Evolutionary conservation across 2,797 vertebrate genomes (phyloP), one percentile per base, ranked within the genome.

Genomic region (Etheostoma nigrum): DNA sequence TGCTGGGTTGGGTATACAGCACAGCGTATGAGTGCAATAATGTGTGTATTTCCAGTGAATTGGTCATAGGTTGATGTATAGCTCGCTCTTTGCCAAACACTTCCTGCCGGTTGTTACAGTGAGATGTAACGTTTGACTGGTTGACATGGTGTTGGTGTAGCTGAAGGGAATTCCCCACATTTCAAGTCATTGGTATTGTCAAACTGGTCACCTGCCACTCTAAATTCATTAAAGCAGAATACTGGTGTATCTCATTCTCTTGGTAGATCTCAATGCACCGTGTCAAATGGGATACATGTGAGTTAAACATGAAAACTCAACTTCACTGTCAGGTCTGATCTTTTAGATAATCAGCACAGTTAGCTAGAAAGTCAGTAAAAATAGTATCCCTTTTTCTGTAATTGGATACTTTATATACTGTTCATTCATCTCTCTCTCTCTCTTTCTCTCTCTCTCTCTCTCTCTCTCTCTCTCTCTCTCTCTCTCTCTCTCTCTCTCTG

Each of bases 381-480:
- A 19, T 25, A 13, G 16, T 44, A 33, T 42, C 54, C 33, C 7
- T 42, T 60, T 2, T 11, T 73, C 15, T 57, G 8, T n/a, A 58
- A 25, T 27, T n/a, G 21, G 18, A 19, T 23, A 15, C 57, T 49
- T 6, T 11, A 47, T n/a, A n/a, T 49, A 21, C 14, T 58, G 11
- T 4, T 78, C 85, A 88, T 90, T 89, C 87, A 87, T 85, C 68
- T 81, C 62, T 86, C 49, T 62, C 65, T 82, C 72, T 80, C 51
- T 48, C 45, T 36, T 9, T 81, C 9, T 36, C 36, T 36, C 2
- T 36, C 8, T 6, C 33, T 36, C 33, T 33, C 33, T 36, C 33
- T 9, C 65, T 86, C 49, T 59, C 65, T 82, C 33, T 81, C 33
- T 10, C 8, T 10, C 33, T 36, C 33, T 10, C 33, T 36, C 33